Base-by-base conservation (phyloP, 2,113 vertebrate species). In the Loxodonta africana region DNA sequence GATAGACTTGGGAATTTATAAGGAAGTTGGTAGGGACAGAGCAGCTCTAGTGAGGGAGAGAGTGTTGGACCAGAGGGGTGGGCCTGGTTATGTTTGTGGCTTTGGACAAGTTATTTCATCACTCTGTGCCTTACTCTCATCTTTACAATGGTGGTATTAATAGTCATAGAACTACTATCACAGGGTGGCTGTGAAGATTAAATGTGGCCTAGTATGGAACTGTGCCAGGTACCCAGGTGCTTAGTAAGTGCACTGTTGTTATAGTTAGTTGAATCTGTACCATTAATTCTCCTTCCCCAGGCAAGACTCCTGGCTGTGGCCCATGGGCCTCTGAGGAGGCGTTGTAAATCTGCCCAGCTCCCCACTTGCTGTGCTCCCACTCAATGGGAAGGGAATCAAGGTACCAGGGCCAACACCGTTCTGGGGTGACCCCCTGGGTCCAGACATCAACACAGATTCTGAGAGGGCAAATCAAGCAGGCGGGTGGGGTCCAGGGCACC, bases 301-400 rank as follows among this genome's bases (percentile, higher is more conserved):
- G 97, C 67, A 91, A 95, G 83, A 97, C 71, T 95, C 81, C 93
- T 88, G 96, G 89, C 95, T 82, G 91, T 95, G 89, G 65, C 76
- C 90, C 60, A 97, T 97, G 97, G 97, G 97, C 97, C 97, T 97
- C 96, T 98, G 92, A 97, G 92, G 96, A 97, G 97, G 97, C 92
- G 6, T 95, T 62, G 44, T 97, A 96, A 98, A 95, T 97, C 94
- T 0, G 0, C 87, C 92, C 87, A 84, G 91, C 96, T 93, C 89
- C 80, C 87, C 60, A 93, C 90, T 93, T 90, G 94, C 97, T 96
- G 94, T 96, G 92, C 83, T 88, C 92, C 90, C 97, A 97, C 81
- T 97, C 97, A 97, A 97, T 98, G 97, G 97, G 97, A 97, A 98
- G 96, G 94, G 97, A 96, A 94, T 95, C 94, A 95, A 97, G 95